Percentiles rank a stretch among this genome's conserved stretches.
Conservation (phyloP, 2,888 invertebrate genomes). For the Tetramorium bicarinatum region DNA sequence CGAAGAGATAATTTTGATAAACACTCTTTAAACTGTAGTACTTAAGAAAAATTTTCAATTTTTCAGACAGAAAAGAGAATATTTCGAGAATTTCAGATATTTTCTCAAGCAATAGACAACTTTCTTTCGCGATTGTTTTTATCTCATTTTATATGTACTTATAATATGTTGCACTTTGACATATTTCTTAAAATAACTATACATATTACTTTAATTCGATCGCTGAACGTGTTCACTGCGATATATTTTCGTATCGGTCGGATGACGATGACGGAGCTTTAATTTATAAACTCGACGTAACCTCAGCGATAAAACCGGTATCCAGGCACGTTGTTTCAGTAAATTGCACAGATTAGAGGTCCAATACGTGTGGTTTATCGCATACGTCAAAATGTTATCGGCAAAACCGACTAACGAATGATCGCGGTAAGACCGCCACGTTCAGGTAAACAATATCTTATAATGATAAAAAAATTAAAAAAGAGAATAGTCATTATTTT, state of each 20-base stretch:
- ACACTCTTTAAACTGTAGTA: background rate
- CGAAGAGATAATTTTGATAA: background rate
- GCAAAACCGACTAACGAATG: background rate
- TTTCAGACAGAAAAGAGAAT: background rate
- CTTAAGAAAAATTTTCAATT: background rate
- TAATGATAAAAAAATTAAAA: background rate
- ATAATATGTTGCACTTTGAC: background rate
- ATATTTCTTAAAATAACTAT: background rate
- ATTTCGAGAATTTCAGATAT: background rate
- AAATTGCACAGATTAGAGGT: slow-evolving; percentile 13
- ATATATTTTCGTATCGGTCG: slow-evolving; percentile 22
- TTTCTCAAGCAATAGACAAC: background rate
- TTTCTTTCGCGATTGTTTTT: background rate
- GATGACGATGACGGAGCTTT: slow-evolving; percentile 15
- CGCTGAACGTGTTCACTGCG: background rate
- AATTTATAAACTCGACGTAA: slow-evolving; percentile 41
- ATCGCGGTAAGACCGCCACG: background rate
- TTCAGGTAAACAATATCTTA: slow-evolving; percentile 5
- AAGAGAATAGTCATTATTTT: background rate
- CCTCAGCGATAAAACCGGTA: slow-evolving; percentile 38
- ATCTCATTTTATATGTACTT: background rate
- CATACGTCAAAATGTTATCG: slow-evolving; percentile 14
- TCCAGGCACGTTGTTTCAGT: slow-evolving; percentile 15
- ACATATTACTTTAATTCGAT: background rate
- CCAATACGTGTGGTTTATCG: background rate